Percentiles rank a stretch among this genome's conserved stretches.
Conservation (phyloP, 2,113 vertebrate genomes). For the Tichodroma muraria region DNA sequence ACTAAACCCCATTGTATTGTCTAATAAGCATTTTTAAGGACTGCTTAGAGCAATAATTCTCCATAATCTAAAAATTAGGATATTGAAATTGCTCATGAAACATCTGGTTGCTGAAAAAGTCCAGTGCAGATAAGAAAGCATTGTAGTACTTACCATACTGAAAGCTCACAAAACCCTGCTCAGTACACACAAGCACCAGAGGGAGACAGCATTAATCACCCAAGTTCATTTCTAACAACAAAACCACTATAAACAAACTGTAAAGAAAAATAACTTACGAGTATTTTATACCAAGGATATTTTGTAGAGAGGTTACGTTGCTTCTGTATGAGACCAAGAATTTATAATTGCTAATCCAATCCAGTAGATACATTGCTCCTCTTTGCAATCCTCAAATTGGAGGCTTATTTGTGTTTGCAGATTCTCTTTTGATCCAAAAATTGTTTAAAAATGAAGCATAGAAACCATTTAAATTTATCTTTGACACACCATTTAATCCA, state of each 20-base stretch:
- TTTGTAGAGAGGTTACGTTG: not conserved
- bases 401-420: not conserved
- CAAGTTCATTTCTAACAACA: constrained; percentile 9
- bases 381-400: not conserved
- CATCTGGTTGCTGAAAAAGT: not conserved
- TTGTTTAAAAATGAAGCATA: not conserved
- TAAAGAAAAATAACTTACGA: constrained; percentile 7
- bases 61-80: not conserved
- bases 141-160: not conserved
- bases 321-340: not conserved
- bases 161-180: not conserved
- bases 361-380: not conserved
- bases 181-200: constrained; percentile 15
- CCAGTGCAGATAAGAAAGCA: not conserved
- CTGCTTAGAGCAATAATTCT: not conserved
- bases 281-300: not conserved
- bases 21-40: not conserved
- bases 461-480: not conserved
- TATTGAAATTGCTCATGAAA: not conserved
- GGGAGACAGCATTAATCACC: not conserved
- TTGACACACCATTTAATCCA: not conserved
- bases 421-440: not conserved
- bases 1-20: not conserved
- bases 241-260: not conserved
- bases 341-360: not conserved